A percentile compares a stretch with the other conserved stretches of the same genome.
phyloP scores from a whole-genome alignment of 2,888 invertebrate species.

The Euclidia mi region DNA sequence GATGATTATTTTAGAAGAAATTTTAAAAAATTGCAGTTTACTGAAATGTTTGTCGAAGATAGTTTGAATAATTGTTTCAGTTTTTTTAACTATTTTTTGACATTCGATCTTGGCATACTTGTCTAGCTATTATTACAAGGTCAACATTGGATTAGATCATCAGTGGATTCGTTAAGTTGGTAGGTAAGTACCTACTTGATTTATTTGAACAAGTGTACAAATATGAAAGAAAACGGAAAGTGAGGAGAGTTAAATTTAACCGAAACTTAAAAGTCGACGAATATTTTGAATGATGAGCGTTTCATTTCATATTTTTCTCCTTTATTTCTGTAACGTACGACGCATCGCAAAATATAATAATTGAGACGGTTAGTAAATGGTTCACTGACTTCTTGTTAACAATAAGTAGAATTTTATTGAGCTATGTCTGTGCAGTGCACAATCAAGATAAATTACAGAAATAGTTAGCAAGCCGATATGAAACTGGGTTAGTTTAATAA shows the following conservation, averaged over 20 bases:
- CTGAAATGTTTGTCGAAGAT: no score
- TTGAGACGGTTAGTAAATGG: constrained; percentile 44
- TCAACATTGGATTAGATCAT: constrained; percentile 21
- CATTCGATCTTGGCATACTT: neutral
- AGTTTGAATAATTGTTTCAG: no score
- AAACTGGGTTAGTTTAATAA: constrained; percentile 61
- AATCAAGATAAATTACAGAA: constrained; percentile 68
- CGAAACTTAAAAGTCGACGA: no score
- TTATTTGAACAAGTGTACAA: neutral
- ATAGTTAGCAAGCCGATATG: constrained; percentile 40
- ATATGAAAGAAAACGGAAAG: no score
- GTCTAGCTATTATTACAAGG: constrained; percentile 13
- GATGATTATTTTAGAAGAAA: no score
- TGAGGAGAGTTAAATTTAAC: no score
- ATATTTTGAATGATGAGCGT: no score
- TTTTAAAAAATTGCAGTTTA: no score
- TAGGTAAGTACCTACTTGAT: neutral
- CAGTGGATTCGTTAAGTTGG: neutral
- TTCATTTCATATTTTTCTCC: neutral
- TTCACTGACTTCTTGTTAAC: constrained; percentile 45
- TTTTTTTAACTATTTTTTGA: neutral
- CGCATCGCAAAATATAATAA: constrained; percentile 4
- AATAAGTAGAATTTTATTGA: constrained; percentile 43
- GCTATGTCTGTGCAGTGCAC: constrained; percentile 48
- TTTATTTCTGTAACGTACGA: neutral